A percentile compares a stretch with the other conserved stretches of the same genome.
Evolutionary conservation across 1,140 invertebrate genomes (phyloP).

Genomic region (Palaemon carinicauda): DNA sequence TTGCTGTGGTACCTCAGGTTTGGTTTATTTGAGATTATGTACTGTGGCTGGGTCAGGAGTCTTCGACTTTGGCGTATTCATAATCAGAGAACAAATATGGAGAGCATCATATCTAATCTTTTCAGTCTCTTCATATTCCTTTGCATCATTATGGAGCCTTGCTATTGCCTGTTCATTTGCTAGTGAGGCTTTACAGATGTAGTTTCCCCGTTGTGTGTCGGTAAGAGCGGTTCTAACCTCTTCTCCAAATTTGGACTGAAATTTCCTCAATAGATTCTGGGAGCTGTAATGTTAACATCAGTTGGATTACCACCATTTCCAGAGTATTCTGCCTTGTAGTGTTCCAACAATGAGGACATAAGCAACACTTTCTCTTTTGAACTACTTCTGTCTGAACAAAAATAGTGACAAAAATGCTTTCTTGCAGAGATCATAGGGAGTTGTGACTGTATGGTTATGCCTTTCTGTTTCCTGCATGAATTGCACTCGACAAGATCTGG

Average conservation of each 20-base stretch:
- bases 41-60: slow-evolving; percentile 14
- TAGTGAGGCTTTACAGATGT: background rate
- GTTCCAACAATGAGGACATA: background rate
- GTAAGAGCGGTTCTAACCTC: background rate
- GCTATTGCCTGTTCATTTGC: background rate
- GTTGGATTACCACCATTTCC: background rate
- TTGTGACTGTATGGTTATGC: background rate
- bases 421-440: background rate
- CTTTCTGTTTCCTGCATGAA: slow-evolving; percentile 5
- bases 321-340: background rate
- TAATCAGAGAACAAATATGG: background rate
- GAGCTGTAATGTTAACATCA: background rate
- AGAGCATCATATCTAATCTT: slow-evolving; percentile 1
- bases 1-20: background rate
- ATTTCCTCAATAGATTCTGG: background rate
- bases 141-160: background rate
- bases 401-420: background rate
- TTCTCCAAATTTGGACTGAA: background rate
- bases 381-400: too few relatives aligned
- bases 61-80: slow-evolving; percentile 10
- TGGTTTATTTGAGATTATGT: background rate
- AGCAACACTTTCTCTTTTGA: background rate
- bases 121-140: slow-evolving; percentile 12
- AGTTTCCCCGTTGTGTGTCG: too few relatives aligned
- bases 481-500: background rate